Base-by-base conservation (phyloP, 2,888 invertebrate species). In the Ceriagrion tenellum region DNA sequence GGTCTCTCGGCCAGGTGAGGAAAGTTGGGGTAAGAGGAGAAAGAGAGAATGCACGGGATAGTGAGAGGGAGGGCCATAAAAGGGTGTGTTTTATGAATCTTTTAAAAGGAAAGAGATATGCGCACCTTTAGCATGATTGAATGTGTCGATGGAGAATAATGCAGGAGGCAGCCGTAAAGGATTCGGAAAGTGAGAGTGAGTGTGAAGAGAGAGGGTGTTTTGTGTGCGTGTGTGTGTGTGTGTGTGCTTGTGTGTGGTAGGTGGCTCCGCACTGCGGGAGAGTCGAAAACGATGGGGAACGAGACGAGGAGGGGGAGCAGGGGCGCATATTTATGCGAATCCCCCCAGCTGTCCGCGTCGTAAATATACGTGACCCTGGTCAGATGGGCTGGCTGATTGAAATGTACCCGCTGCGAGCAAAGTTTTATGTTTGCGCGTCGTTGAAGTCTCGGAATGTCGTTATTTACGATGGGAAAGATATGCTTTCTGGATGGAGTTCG, bases 121-220 rank as follows among this genome's bases (percentile, higher is more conserved):
- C 81, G 81, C 26, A 81, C 81, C 81, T 81, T 81, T 35, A 81
- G 81, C 30, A 81, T 81, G 81, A 81, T 81, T 81, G 81, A 81
- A 81, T 81, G 81, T 81, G 81, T 81, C 81, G 81, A 81, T 81
- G 81, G 81, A 23, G 81, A 81, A 81, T 81, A 81, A 81, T 81
- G 81, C 81, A 81, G 35, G 81, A 81, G 81, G 81, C 81, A 81
- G n/a, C 81, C 81, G 81, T 81, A 81, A 59, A 81, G 81, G 81
- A 35, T 81, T 81, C 30, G 81, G 69, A 69, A 69, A 81, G 35
- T 13, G 81, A 81, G 81, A 35, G 35, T 26, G 69, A 18, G 81
- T 16, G 30, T 8, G n/a, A 4, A 47, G 47, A 47, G 81, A 35
- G 69, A n/a, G 69, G 16, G 2, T 69, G n/a, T 69, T 69, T 12